Conservation (phyloP, 2,888 invertebrate species). For the Bombylius major region DNA sequence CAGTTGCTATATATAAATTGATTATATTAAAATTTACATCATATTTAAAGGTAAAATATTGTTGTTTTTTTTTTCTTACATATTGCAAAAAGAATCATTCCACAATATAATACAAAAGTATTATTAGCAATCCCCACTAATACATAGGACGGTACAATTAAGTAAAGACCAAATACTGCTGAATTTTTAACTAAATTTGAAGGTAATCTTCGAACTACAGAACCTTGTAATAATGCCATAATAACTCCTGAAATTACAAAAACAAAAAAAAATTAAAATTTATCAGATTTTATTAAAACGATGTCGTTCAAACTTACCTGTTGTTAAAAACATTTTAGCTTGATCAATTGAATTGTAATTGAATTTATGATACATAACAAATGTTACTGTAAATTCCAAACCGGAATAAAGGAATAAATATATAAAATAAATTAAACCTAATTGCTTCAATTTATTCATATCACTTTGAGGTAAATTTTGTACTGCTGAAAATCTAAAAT, state of each 20-base stretch:
- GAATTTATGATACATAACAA: constrained; percentile 87
- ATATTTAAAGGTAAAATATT: background rate
- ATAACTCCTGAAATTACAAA: constrained; percentile 43
- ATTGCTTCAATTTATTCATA: constrained; percentile 46
- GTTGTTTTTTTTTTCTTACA: constrained; percentile 57
- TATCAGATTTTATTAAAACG: background rate
- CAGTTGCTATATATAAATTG: constrained; percentile 49
- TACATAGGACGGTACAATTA: constrained; percentile 78
- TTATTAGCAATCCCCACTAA: constrained; percentile 62
- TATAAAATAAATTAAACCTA: constrained; percentile 73
- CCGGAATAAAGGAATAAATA: constrained; percentile 93
- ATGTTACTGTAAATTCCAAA: constrained; percentile 92
- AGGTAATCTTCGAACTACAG: constrained; percentile 69
- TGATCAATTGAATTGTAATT: constrained; percentile 89
- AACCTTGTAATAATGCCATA: constrained; percentile 86
- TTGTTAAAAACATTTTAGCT: constrained; percentile 92
- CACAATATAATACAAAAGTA: constrained; percentile 55
- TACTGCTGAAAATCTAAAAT: constrained; percentile 56
- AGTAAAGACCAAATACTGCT: constrained; percentile 61
- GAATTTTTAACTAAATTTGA: constrained; percentile 56
- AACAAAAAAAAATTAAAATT: background rate
- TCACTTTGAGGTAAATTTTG: constrained; percentile 50
- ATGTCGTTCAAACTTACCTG: constrained; percentile 46
- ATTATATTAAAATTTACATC: too few species aligned
- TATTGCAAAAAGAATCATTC: constrained; percentile 76